These are phyloP conservation scores for Agrochola lychnidis DNA, from an alignment of 2,888 invertebrate species.

Conservation along the genomic window DNA sequence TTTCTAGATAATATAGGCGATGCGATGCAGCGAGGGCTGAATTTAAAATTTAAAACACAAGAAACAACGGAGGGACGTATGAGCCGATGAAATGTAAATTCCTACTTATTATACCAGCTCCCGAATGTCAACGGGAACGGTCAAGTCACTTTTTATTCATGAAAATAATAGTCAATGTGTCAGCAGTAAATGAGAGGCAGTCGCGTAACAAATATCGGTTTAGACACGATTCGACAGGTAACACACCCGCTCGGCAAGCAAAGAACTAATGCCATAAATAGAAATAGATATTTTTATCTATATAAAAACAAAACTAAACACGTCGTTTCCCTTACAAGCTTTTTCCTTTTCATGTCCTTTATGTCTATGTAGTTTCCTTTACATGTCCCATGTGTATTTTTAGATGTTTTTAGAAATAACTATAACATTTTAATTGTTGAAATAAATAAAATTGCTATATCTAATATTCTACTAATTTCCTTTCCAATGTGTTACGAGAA, in stretches of 20 bases:
- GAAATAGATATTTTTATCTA: constrained; percentile 42
- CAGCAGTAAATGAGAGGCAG: constrained; percentile 72
- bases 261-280: constrained; percentile 52
- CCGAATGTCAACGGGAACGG: constrained; percentile 80
- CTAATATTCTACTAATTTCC: neutral
- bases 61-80: constrained; percentile 72
- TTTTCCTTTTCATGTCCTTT: constrained; percentile 33
- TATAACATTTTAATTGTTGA: neutral
- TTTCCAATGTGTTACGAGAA: neutral
- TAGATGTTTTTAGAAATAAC: neutral
- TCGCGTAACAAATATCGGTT: constrained; percentile 67
- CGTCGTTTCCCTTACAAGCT: constrained; percentile 55
- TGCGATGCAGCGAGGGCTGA: constrained; percentile 46
- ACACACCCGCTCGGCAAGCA: constrained; percentile 44
- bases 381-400: neutral
- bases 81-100: constrained; percentile 81
- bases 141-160: constrained; percentile 83
- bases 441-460: neutral
- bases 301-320: constrained; percentile 26
- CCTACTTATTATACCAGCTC: constrained; percentile 80
- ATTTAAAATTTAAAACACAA: constrained; percentile 75
- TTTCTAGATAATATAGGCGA: constrained; percentile 58
- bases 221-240: constrained; percentile 66
- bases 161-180: constrained; percentile 81
- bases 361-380: constrained; percentile 6